Conservation (phyloP, 2,888 invertebrate species). For the Hedychridium roseum region DNA sequence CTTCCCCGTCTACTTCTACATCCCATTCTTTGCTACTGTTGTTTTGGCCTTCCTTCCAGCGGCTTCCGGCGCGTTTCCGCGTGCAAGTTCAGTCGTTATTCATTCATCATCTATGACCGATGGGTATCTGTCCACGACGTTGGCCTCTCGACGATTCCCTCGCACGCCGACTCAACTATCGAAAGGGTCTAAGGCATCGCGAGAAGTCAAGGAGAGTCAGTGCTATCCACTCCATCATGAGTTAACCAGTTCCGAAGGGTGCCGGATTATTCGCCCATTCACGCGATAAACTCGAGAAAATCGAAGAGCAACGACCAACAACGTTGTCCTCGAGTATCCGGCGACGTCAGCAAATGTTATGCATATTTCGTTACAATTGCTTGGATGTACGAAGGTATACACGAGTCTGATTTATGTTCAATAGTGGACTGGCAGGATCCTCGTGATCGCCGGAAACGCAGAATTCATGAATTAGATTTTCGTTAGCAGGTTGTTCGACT, state of each 20-base stretch:
- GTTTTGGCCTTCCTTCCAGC: background rate
- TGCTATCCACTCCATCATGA: constrained; percentile 16
- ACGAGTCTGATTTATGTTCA: constrained; percentile 24
- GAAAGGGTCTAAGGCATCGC: constrained; percentile 7
- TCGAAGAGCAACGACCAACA: too few species aligned
- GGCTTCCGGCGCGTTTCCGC: constrained; percentile 16
- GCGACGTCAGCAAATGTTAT: too few species aligned
- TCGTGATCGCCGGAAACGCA: constrained; percentile 22
- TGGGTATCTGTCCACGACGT: constrained; percentile 44
- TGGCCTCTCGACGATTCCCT: too few species aligned
- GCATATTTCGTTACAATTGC: background rate
- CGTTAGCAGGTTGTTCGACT: too few species aligned
- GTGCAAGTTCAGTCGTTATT: constrained; percentile 49
- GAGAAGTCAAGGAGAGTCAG: constrained; percentile 14
- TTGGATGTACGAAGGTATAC: constrained; percentile 12
- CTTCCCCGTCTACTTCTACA: constrained; percentile 6
- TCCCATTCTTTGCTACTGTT: constrained; percentile 11
- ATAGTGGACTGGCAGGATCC: constrained; percentile 7
- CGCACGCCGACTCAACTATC: too few species aligned
- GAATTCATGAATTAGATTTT: constrained; percentile 27
- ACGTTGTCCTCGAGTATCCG: too few species aligned
- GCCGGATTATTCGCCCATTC: too few species aligned
- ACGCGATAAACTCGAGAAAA: too few species aligned
- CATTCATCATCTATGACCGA: constrained; percentile 49
- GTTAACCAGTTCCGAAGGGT: constrained; percentile 6